phyloP scores from a whole-genome alignment of 2,888 invertebrate genomes.

The Xestoiulus laeticollis region DNA sequence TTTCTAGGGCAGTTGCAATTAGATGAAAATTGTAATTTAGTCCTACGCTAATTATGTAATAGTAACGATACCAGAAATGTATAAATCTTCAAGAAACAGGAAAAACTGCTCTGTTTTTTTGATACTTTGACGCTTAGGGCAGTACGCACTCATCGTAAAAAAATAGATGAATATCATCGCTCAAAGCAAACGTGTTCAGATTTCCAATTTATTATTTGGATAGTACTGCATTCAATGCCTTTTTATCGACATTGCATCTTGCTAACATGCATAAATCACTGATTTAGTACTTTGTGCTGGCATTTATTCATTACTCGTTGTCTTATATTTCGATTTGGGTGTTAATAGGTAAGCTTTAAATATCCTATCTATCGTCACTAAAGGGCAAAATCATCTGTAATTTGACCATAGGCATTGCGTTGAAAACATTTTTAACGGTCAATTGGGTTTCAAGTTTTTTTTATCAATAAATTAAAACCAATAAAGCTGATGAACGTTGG shows the following conservation, averaged over 20 bases:
- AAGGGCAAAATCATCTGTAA: not conserved
- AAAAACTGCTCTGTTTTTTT: not conserved
- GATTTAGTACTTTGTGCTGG: not conserved
- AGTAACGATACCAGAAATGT: not conserved
- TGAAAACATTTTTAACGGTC: not conserved
- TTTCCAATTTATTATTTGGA: conserved; percentile 1
- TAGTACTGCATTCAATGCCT: not conserved
- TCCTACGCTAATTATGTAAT: not conserved
- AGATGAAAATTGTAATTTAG: not conserved
- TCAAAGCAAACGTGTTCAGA: not conserved
- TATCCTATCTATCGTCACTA: not conserved
- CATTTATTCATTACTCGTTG: conserved; percentile 13
- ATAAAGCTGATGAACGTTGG: not conserved
- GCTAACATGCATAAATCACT: not conserved
- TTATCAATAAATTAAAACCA: not conserved
- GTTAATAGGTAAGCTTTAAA: not conserved
- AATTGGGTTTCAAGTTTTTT: not conserved
- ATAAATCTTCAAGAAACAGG: not conserved
- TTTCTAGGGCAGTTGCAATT: not conserved
- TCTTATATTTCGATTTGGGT: conserved; percentile 4
- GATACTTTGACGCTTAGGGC: not conserved
- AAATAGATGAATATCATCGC: not conserved
- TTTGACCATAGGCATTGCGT: not conserved
- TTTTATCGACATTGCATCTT: not conserved
- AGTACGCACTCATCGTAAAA: not conserved